These are phyloP conservation scores for Umimayanthus kanabou DNA, from an alignment of 92 coral and sea anemone species.

Conservation along the genomic window DNA sequence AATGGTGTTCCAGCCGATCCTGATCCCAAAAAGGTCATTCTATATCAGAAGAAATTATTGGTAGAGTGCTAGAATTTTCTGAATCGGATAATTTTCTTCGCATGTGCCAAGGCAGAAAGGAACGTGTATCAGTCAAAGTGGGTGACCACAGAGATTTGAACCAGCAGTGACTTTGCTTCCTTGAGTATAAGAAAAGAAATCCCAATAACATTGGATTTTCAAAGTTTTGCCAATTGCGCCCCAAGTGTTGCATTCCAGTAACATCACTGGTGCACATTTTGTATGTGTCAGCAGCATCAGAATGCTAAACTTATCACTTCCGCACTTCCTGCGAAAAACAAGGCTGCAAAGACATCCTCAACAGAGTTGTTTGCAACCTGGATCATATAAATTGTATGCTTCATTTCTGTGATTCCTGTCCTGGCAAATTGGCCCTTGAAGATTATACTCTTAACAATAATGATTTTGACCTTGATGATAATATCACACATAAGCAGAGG, in stretches of 20 bases:
- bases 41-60: background rate
- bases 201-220: background rate
- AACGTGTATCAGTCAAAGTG: background rate
- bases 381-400: conserved; percentile 34
- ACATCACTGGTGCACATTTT: background rate
- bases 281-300: background rate
- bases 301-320: background rate
- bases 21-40: background rate
- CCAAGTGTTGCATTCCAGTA: conserved; percentile 23
- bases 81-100: background rate
- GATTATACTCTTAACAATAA: conserved; percentile 4
- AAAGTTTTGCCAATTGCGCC: background rate
- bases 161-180: background rate
- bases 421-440: conserved; percentile 10
- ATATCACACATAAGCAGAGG: too few species aligned
- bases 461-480: too few species aligned
- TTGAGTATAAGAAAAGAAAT: background rate
- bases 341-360: background rate
- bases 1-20: background rate
- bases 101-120: background rate
- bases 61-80: background rate
- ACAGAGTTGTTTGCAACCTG: conserved; percentile 36
- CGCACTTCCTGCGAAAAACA: conserved; percentile 12
- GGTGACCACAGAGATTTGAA: background rate
- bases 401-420: conserved; percentile 34